Evolutionary conservation across 2,797 vertebrate genomes (phyloP), one percentile per base, ranked within the genome.

Genomic region (Alfaro cultratus): DNA sequence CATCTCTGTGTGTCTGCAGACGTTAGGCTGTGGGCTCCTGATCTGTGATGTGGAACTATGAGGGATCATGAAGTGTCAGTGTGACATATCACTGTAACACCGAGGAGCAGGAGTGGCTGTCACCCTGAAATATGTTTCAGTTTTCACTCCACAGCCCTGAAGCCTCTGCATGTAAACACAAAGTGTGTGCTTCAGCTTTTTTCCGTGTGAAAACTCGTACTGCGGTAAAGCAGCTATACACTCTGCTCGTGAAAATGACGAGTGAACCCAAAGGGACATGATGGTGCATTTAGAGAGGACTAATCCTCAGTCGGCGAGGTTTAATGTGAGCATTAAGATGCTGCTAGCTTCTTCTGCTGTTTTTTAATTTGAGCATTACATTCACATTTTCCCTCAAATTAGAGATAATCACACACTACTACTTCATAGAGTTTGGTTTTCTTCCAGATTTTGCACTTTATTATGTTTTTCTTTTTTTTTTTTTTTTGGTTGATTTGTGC

Each of bases 51-150:
- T 90, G 89, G 89, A 92, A 91, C 91, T 92, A 80, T 77, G 79
- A 83, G 86, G 87, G 90, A 92, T 93, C 88, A 93, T 93, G 91
- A 93, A 90, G 91, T 94, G 93, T 93, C 94, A 94, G 77, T 78
- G 88, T 94, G 93, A 95, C 90, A 89, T 87, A 94, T 94, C 74
- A 85, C 91, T 87, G 79, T 82, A 90, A 82, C 89, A 83, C 85
- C 71, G 83, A 81, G 85, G 85, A 88, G 85, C 77, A 86, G 91
- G 80, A 81, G 88, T 86, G 68, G 36, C 85, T 93, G 92, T 93
- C 93, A 93, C 47, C 64, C 83, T 94, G 94, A 94, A 94, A 94
- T 92, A 94, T 94, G 87, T 91, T 81, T 89, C 79, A 39, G 60
- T 77, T 87, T 90, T 89, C 73, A 88, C 85, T 88, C 83, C 83